Evolutionary conservation across 2,888 invertebrate genomes (phyloP).

Genomic region (Orthonevra nobilis): DNA sequence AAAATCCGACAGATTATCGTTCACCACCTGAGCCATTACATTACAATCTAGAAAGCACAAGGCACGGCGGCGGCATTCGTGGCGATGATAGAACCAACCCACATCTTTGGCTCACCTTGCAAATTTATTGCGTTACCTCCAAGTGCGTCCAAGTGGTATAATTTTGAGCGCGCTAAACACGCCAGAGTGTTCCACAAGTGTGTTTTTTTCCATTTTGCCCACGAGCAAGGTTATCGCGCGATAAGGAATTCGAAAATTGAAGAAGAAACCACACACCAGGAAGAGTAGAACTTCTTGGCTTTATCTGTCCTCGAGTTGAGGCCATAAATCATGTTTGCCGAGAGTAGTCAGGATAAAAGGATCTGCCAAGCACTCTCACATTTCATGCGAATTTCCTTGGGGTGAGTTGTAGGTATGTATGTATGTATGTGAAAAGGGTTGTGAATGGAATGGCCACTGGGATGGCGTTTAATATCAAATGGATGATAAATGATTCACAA

Average conservation of each 20-base stretch:
- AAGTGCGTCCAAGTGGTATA: neutral
- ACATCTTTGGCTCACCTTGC: too few species aligned
- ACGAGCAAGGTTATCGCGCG: too few species aligned
- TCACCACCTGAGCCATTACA: conserved; percentile 33
- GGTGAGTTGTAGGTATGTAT: too few species aligned
- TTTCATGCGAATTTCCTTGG: conserved; percentile 9
- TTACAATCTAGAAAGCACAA: conserved; percentile 24
- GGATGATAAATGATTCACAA: conserved; percentile 26
- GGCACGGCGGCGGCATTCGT: too few species aligned
- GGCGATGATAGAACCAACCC: neutral
- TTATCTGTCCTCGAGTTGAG: conserved; percentile 2
- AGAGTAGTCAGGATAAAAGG: conserved; percentile 11
- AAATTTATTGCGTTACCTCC: conserved; percentile 29
- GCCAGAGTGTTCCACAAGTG: conserved; percentile 34
- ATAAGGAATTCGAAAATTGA: too few species aligned
- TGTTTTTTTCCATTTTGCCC: conserved; percentile 4
- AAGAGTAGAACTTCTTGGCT: conserved; percentile 11
- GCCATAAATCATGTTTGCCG: conserved; percentile 37
- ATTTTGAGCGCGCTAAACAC: conserved; percentile 20
- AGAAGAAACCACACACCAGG: neutral
- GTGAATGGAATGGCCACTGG: too few species aligned
- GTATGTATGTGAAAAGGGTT: too few species aligned
- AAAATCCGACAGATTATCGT: conserved; percentile 23
- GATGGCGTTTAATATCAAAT: neutral
- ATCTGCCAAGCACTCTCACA: conserved; percentile 14